Base-by-base conservation (phyloP, 1,140 invertebrate species). In the Venustaconcha ellipsiformis region DNA sequence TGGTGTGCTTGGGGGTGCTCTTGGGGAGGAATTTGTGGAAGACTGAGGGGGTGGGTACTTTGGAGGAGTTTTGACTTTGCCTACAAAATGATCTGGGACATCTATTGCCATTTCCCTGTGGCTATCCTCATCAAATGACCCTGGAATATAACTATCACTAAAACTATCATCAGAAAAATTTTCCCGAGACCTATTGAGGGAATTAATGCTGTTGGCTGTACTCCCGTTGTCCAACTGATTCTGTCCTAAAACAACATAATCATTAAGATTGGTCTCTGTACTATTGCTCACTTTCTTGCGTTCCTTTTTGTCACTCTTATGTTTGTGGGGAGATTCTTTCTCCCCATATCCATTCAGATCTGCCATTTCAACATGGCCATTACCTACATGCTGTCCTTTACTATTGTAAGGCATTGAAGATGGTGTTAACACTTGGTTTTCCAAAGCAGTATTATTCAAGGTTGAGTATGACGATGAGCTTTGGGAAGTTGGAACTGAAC, bases 81-180 rank as follows among this genome's bases (percentile, higher is more conserved):
- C 95, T 81, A 98, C 94, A 91, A 99, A 99, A 85, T 94, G 95
- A 87, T 98, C 97, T 84, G 98, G 98, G 78, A 98, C 97, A 91
- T 99, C 98, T 87, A 99, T 97, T 85, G 98, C 96, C 95, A 99
- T 97, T 93, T 99, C 98, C 23, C 92, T 84, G 82, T 92, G 91
- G 20, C 87, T 85, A 55, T 87, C 87, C 23, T 78, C 65, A 71
- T 87, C 83, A 77, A 81, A 76, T 23, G 82, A 75, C 13, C 74
- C 66, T 23, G 79, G 81, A 75, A 83, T 80, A 4, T 81, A 83
- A 71, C 79, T 82, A 37, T 84, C 79, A 15, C 64, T 70, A 64
- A 75, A 80, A 64, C 78, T 75, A 67, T 84, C 71, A 70, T 73
- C 73, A 70, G 78, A 71, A 70, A 66, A 66, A 70, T 83, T 70